Evolutionary conservation across 2,797 vertebrate genomes (phyloP).

Genomic region (Octomys mimax): DNA sequence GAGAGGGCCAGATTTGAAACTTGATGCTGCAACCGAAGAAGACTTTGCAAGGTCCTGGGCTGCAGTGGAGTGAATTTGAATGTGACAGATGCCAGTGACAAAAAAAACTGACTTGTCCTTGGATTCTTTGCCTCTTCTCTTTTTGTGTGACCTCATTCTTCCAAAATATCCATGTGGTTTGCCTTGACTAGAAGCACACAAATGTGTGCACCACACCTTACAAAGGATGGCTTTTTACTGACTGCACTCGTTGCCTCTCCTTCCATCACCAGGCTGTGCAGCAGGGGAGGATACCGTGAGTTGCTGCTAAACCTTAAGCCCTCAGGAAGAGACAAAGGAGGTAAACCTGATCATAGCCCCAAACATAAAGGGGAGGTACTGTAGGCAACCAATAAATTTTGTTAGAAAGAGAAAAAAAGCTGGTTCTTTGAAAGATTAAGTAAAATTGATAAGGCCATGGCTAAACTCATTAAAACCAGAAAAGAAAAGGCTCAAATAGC

Average conservation of each 20-base stretch:
- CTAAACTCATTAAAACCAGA: no score
- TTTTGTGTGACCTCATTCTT: not conserved
- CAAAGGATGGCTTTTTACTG: not conserved
- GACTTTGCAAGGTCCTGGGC: not conserved
- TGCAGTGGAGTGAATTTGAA: not conserved
- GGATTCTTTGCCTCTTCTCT: not conserved
- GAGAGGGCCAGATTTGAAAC: not conserved
- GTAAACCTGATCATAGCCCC: not conserved
- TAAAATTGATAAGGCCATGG: no score
- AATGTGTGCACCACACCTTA: not conserved
- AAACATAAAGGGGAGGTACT: not conserved
- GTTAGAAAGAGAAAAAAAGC: not conserved
- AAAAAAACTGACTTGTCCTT: not conserved
- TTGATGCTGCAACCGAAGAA: not conserved
- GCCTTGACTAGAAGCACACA: not conserved
- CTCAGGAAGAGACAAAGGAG: not conserved
- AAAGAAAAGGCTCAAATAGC: no score
- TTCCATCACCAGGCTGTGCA: not conserved
- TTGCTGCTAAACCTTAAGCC: not conserved
- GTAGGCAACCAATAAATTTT: not conserved
- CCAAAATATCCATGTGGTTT: not conserved
- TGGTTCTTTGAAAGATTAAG: no score
- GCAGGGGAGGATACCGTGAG: not conserved
- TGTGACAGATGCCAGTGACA: not conserved
- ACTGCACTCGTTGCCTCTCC: not conserved